Percentiles rank a stretch among this genome's conserved stretches.
phyloP scores from a whole-genome alignment of 2,797 vertebrate genomes.

The Sorex maritimensis region DNA sequence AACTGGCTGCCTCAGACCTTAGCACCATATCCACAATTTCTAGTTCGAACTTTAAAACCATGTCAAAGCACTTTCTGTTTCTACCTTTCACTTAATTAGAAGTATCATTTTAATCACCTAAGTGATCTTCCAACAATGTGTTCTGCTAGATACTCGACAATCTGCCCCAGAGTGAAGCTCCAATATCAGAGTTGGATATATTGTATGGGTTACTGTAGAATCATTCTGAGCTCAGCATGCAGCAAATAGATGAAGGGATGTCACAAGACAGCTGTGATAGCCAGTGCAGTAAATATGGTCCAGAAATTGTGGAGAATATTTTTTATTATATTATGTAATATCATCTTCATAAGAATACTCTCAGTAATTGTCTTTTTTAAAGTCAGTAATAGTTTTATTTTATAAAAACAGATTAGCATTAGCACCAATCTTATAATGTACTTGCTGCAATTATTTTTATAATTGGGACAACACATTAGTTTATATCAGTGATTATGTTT shows the following conservation, averaged over 20 bases:
- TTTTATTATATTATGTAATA: not conserved
- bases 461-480: not conserved
- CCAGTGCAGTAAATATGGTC: not conserved
- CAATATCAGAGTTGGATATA: not conserved
- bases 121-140: not conserved
- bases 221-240: not conserved
- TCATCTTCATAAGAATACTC: conserved; percentile 22
- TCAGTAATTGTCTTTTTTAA: conserved; percentile 34
- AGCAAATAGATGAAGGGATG: not conserved
- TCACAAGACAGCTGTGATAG: not conserved
- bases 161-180: not conserved
- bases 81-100: not conserved
- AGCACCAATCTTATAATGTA: not conserved
- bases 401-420: conserved; percentile 15
- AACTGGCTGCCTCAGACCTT: not conserved
- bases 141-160: not conserved
- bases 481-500: too few relatives aligned
- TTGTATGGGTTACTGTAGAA: not conserved
- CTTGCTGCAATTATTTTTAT: conserved; percentile 32
- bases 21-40: not conserved
- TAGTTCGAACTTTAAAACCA: conserved; percentile 25
- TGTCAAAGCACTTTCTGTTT: not conserved
- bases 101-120: not conserved
- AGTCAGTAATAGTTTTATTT: not conserved
- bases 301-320: not conserved